Base-by-base conservation (phyloP, 2,888 invertebrate species). In the Acronicta psi region DNA sequence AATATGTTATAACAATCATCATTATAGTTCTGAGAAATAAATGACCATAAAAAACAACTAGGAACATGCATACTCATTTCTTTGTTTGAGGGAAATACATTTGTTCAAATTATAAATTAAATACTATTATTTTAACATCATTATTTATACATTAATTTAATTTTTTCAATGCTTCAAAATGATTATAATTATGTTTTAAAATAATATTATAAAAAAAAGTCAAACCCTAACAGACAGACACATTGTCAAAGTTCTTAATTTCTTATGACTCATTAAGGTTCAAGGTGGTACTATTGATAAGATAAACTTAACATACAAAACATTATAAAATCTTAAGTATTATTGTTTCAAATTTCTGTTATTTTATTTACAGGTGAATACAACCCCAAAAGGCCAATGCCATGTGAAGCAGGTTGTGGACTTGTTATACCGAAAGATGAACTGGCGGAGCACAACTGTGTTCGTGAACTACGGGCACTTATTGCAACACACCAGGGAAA, bases 341-440 rank as follows among this genome's bases (percentile, higher is more conserved):
- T 31, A 49, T 42, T 53, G 41, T 14, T 29, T 10, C 20, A 9
- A n/a, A 5, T 29, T 45, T 46, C 5, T 25, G 25, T 46, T 46
- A 31, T 52, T 14, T 53, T 59, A 14, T 42, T 78, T 59, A 3
- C 73, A 93, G 94, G 94, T 80, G 94, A 94, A 86, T 94, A 81
- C 86, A 99, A 99, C 92, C 99, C 99, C 0, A 99, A 99, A 90
- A 95, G 98, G 82, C 98, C 98, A 14, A 96, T 98, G 82, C 97
- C 97, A 37, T 99, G 99, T 89, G 98, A 98, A 81, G 96, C 97
- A 73, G 99, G 99, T 17, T 99, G 99, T 83, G 99, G 98, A 18
- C 95, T 99, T 45, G 97, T 98, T 53, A 97, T 99, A 81, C 99
- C 99, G 10, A 99, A 99, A 92, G 99, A 99, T 92, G 98, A 99